Conservation (phyloP, 2,797 vertebrate species). For the Okamejei kenojei region DNA sequence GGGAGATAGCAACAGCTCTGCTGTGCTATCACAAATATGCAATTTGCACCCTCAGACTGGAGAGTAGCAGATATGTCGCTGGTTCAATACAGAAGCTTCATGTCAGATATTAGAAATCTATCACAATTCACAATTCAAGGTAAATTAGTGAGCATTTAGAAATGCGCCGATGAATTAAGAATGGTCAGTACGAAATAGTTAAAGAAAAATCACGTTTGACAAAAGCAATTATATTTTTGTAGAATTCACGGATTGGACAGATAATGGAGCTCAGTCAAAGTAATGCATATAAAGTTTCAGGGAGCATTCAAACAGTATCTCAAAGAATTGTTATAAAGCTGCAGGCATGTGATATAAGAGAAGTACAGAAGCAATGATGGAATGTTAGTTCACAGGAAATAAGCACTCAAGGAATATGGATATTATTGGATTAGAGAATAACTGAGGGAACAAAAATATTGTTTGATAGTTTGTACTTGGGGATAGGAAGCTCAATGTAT, state of each 20-base stretch:
- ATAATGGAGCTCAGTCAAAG: neutral
- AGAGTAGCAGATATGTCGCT: neutral
- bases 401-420: neutral
- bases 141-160: neutral
- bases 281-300: neutral
- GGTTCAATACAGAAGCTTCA: neutral
- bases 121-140: neutral
- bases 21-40: neutral
- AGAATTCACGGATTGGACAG: neutral
- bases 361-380: neutral
- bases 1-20: neutral
- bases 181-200: neutral
- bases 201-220: neutral
- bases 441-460: neutral
- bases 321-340: neutral
- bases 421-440: neutral
- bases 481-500: neutral
- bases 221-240: slow-evolving; percentile 12
- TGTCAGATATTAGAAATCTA: neutral
- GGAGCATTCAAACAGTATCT: neutral
- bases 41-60: neutral
- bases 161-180: neutral
- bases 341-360: neutral
- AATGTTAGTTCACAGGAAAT: neutral
- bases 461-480: neutral